Percentiles rank a stretch among this genome's conserved stretches.
phyloP scores from a whole-genome alignment of 2,113 vertebrate species.

The Litocranius walleri region DNA sequence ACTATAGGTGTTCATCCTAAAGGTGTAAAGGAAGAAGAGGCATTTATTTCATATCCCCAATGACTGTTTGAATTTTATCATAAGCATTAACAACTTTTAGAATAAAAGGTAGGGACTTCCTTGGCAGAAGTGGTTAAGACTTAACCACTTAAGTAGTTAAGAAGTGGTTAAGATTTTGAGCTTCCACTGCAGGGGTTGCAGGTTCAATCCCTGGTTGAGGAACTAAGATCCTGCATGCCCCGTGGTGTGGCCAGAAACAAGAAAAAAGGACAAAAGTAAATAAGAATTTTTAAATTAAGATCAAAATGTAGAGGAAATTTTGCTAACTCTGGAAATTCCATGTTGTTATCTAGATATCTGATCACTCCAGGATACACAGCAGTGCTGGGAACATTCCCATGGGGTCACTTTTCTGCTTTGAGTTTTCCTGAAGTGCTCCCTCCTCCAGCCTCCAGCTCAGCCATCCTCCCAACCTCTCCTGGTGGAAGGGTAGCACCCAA shows the following conservation, averaged over 20 bases:
- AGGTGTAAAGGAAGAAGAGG: neutral
- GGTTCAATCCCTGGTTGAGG: neutral
- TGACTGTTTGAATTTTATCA: neutral
- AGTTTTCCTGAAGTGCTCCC: neutral
- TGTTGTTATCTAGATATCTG: neutral
- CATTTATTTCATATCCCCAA: too few relatives aligned
- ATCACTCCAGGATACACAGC: neutral
- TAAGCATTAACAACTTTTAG: neutral
- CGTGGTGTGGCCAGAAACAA: neutral
- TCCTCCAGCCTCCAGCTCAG: neutral
- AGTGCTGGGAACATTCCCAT: neutral
- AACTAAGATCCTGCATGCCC: neutral
- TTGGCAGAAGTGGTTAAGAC: too few relatives aligned
- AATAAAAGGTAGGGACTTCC: neutral
- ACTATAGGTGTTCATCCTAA: neutral
- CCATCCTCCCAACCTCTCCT: neutral
- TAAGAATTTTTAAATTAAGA: neutral
- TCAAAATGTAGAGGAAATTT: neutral
- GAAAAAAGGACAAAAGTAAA: neutral
- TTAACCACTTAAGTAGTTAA: too few relatives aligned
- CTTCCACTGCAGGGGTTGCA: neutral
- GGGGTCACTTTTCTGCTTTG: fast-evolving
- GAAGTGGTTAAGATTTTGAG: neutral
- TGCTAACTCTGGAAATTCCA: neutral
- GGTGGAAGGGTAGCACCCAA: neutral